phyloP scores from a whole-genome alignment of 2,113 vertebrate species.

The Litocranius walleri region DNA sequence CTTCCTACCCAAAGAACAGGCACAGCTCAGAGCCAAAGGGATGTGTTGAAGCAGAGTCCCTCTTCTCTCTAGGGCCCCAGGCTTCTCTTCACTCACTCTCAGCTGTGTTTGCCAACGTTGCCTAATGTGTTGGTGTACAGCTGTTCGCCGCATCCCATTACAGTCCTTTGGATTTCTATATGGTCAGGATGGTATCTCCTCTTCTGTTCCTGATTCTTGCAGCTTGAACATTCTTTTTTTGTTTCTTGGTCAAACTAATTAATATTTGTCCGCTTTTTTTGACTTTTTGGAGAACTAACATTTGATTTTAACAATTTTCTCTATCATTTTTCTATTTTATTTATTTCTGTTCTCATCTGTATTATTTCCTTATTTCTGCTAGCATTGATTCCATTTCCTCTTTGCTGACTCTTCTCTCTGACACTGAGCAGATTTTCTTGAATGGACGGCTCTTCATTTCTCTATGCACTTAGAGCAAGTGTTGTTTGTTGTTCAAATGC shows the following conservation, averaged over 20 bases:
- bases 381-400: background rate
- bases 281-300: background rate
- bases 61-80: background rate
- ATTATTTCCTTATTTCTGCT: background rate
- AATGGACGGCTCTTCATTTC: background rate
- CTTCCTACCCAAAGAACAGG: no score
- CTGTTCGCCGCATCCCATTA: background rate
- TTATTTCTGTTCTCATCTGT: background rate
- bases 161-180: background rate
- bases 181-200: background rate
- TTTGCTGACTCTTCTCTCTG: background rate
- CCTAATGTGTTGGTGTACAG: accelerated
- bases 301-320: background rate
- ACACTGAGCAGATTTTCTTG: background rate
- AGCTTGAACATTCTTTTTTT: background rate
- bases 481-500: background rate
- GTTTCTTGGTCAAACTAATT: background rate
- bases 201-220: background rate
- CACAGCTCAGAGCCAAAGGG: no score
- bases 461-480: background rate
- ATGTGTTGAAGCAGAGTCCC: no score
- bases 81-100: no score
- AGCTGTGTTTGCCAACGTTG: accelerated
- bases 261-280: background rate
- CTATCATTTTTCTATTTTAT: background rate